These are phyloP conservation scores for Anguilla anguilla DNA, from an alignment of 2,797 vertebrate species.

Conservation along the genomic window DNA sequence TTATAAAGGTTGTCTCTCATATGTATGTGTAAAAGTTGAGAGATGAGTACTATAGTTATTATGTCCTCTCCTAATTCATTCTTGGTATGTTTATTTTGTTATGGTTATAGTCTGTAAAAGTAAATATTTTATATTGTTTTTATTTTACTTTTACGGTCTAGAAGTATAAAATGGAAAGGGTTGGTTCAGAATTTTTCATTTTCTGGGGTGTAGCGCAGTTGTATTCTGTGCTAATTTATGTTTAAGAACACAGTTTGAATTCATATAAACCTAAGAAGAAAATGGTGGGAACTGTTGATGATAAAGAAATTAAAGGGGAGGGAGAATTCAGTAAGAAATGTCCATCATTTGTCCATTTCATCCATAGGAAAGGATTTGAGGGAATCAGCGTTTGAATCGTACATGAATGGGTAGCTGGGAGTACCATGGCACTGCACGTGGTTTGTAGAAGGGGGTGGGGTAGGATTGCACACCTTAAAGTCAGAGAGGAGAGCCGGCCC, in stretches of 20 bases:
- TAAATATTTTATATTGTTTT: slow-evolving; percentile 72
- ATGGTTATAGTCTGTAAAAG: slow-evolving; percentile 76
- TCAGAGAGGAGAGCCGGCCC: neutral
- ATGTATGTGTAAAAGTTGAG: neutral
- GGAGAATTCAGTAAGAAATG: neutral
- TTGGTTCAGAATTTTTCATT: slow-evolving; percentile 61
- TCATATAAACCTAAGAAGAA: neutral
- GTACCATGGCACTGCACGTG: neutral
- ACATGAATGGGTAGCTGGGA: neutral
- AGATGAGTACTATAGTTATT: slow-evolving; percentile 60
- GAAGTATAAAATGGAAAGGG: slow-evolving; percentile 69
- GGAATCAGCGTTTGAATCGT: neutral
- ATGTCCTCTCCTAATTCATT: slow-evolving; percentile 62
- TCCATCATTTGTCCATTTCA: neutral
- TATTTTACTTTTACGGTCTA: slow-evolving; percentile 61
- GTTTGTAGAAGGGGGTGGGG: neutral
- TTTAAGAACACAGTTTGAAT: slow-evolving; percentile 41
- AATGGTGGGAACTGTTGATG: neutral
- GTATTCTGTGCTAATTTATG: slow-evolving; percentile 50
- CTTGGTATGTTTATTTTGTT: slow-evolving; percentile 68
- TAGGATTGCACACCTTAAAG: neutral
- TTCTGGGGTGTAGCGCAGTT: slow-evolving; percentile 44
- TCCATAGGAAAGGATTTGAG: neutral
- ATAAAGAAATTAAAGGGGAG: neutral
- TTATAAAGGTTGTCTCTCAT: neutral